These are phyloP conservation scores for Chanos chanos DNA, from an alignment of 2,797 vertebrate genomes.

Conservation along the genomic window DNA sequence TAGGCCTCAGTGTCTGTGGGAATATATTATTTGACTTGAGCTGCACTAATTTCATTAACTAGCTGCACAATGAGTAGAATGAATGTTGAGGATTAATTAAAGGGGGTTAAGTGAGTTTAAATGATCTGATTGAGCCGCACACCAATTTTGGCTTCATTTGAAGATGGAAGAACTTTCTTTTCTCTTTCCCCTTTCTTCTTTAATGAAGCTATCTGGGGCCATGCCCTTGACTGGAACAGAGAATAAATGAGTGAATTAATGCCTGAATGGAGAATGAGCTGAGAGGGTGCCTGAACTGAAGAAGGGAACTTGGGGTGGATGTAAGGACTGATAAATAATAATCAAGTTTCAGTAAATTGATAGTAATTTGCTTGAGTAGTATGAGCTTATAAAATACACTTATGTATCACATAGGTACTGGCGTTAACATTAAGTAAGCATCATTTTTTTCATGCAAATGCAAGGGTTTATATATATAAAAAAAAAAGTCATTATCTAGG, in stretches of 20 bases:
- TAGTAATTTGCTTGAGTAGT: no score
- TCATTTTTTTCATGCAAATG: no score
- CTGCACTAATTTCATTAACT: slow-evolving; percentile 62
- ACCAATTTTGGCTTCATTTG: slow-evolving; percentile 58
- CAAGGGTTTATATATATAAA: no score
- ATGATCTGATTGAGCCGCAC: slow-evolving; percentile 61
- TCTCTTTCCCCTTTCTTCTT: slow-evolving; percentile 46
- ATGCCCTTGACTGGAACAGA: slow-evolving; percentile 60
- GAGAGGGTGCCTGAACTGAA: slow-evolving; percentile 26
- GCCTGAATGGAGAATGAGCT: slow-evolving; percentile 45
- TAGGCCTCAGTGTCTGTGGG: slow-evolving; percentile 29
- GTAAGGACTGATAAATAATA: slow-evolving; percentile 14
- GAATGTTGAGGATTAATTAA: slow-evolving; percentile 57
- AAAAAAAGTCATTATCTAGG: no score
- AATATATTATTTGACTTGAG: slow-evolving; percentile 49
- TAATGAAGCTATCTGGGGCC: slow-evolving; percentile 60
- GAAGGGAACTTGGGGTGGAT: slow-evolving; percentile 25
- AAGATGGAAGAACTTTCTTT: slow-evolving; percentile 52
- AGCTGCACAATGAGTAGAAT: slow-evolving; percentile 33
- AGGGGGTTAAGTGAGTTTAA: slow-evolving; percentile 66
- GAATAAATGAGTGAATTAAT: slow-evolving; percentile 59
- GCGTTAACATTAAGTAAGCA: no score
- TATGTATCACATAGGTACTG: no score
- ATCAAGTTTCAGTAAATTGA: no score
- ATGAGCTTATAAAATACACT: no score